Base-by-base conservation (phyloP, 2,888 invertebrate species). In the Ennomos quercinarius region DNA sequence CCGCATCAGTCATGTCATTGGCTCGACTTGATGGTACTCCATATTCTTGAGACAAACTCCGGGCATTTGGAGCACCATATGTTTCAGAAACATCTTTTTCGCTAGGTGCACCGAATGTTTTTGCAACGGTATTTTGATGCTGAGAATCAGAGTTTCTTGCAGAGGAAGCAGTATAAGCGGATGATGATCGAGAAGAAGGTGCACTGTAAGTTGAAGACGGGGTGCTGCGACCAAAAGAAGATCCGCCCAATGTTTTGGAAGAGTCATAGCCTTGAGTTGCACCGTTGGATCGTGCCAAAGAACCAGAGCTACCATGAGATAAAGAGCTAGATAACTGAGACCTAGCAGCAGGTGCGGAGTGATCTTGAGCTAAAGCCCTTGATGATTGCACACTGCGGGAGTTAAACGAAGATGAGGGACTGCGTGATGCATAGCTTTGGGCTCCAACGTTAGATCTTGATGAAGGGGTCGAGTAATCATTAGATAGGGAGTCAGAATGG, bases 41-140 rank as follows among this genome's bases (percentile, higher is more conserved):
- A 64, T 93, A 93, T 54, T 87, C 88, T 55, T 87, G 84, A 49
- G 92, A 88, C 4, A 78, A 13, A 61, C 62, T 40, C 34, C 52
- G 48, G 1, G 61, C 46, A 47, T 37, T 57, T 10, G 93, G 91
- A n/a, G 87, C 88, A 17, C 91, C 91, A 59, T 93, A 93, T 53
- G 84, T 84, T 56, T 84, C 81, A 43, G 91, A 88, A 1, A 70
- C 49, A 35, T 70, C 61, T 39, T 74, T 72, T 2, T 71, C 63
- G 36, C 84, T 81, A 27, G 27, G 27, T 27, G 27, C 27, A 27
- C 27, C 6, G 27, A 4, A 27, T 6, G 27, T 27, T 27, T 27
- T 2, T 5, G 27, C 6, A 27, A 27, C 27, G 6, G 27, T 27
- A 27, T 27, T 27, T 27, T 27, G 27, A 27, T 3, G 27, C 3